Evolutionary conservation across 2,888 invertebrate genomes (phyloP), one percentile per base, ranked within the genome.

Genomic region (Thera obeliscata): DNA sequence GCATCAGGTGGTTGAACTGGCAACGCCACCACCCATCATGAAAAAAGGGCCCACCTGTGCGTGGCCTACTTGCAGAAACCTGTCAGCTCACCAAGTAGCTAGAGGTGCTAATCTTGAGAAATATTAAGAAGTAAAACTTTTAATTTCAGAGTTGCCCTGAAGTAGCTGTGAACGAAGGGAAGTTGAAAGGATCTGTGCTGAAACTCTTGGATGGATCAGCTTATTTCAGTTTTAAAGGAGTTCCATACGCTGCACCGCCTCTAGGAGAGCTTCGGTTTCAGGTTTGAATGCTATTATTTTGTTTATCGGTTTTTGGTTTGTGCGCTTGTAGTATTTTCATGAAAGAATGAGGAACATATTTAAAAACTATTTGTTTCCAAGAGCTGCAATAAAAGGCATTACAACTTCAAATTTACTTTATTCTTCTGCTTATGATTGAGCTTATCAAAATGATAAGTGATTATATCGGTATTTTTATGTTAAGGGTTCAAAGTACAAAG

Each of bases 191-290:
- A 12, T 60, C 56, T 4, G 46, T 65, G 8, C 38, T 3, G 2
- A 60, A 56, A 46, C 52, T 61, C 2, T 4, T 72, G 11, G 50
- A 65, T 6, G 60, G 65, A 35, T 54, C 60, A 33, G 41, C 48
- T 7, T 87, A 80, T 70, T 83, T 76, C 63, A 86, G 85, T 61
- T 88, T 88, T 52, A 87, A 85, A 69, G 94, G 94, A 38, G 90
- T 94, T 59, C 94, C 94, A 0, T 94, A 93, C 65, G 94, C 94
- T 0, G 75, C 87, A 54, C 90, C 94, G 33, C 94, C 94, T 0
- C 52, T 94, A 4, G 91, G 90, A 5, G 74, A 87, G 11, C 85
- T 94, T 0, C 82, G 94, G 74, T 94, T 94, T 75, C 84, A 90
- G 71, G 74, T 74, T 7, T 7, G 22, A 2, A 33, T 2, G 3